Evolutionary conservation across 2,113 vertebrate species (phyloP).

Genomic region (Phasianus colchicus): DNA sequence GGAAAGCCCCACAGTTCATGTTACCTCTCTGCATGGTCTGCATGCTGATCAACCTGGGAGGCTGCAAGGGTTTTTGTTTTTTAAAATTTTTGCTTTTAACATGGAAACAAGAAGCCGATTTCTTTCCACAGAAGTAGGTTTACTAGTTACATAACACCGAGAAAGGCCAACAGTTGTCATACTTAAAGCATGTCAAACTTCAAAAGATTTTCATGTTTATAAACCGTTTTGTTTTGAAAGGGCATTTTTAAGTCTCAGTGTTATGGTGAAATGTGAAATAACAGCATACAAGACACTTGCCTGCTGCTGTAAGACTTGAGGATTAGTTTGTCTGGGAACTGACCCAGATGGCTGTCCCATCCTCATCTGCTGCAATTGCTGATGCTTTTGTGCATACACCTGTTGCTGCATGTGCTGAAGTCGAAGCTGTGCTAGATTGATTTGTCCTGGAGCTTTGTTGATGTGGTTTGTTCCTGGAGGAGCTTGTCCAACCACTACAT

Average conservation of each 20-base stretch:
- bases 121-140: slow-evolving; percentile 36
- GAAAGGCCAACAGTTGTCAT: slow-evolving; percentile 34
- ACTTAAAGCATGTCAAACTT: neutral
- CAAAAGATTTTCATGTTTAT: neutral
- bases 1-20: slow-evolving; percentile 93
- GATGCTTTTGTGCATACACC: slow-evolving; percentile 92
- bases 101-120: slow-evolving; percentile 43
- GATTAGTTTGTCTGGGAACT: slow-evolving; percentile 85
- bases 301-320: slow-evolving; percentile 92
- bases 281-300: slow-evolving; percentile 52
- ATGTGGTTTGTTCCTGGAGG: slow-evolving; percentile 88
- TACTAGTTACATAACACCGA: slow-evolving; percentile 12
- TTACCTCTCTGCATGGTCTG: slow-evolving; percentile 92
- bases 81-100: slow-evolving; percentile 44
- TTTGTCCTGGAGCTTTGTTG: slow-evolving; percentile 91
- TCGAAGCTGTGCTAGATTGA: slow-evolving; percentile 95
- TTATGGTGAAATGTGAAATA: neutral
- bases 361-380: slow-evolving; percentile 92
- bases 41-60: slow-evolving; percentile 98
- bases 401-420: slow-evolving; percentile 98
- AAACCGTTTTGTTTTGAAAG: neutral
- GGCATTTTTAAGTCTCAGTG: neutral
- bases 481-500: slow-evolving; percentile 88
- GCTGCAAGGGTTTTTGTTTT: slow-evolving; percentile 82
- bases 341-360: slow-evolving; percentile 90